Evolutionary conservation across 2,113 vertebrate species (phyloP), one percentile per base, ranked within the genome.

Genomic region (Amblyornis subalaris): DNA sequence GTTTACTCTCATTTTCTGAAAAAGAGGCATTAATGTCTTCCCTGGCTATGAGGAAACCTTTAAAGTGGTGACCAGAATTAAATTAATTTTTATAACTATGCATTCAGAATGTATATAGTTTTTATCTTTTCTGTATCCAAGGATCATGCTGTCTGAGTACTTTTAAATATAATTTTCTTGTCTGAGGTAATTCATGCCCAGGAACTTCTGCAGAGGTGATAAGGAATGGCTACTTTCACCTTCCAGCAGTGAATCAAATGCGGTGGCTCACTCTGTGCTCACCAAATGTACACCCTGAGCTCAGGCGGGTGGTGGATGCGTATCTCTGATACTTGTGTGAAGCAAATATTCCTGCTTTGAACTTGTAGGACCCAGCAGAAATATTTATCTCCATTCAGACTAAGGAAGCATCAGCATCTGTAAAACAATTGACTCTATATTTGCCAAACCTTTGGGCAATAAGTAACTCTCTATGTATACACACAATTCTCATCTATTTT

Each of bases 271-370:
- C n/a, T 58, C 61, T 62, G 0, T 45, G 42, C 42, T 89, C 36
- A 42, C 22, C 58, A 78, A 60, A 60, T 20, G 7, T 26, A 35
- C n/a, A 65, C 10, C 16, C 51, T 75, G 36, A 60, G 24, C 5
- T 69, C 45, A 79, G 22, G 14, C 0, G 0, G 33, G 20, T 0
- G 0, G 20, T 1, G 0, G 23, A 72, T 79, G 25, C 7, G 22
- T 33, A 51, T 69, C 38, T 53, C 24, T 80, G 33, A 60, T n/a
- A 64, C 12, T 25, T 44, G 29, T 54, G 36, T 29, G 10, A 24
- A 82, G 58, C 11, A 23, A 83, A 79, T 65, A 75, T 60, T 48
- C 28, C 57, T 40, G 16, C n/a, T 69, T 36, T 60, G 20, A 88
- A 50, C 57, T n/a, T 78, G 10, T 29, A 79, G 42, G 18, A 66